These are phyloP conservation scores for Myrmecobius fasciatus DNA, from an alignment of 2,113 vertebrate species.

Conservation along the genomic window DNA sequence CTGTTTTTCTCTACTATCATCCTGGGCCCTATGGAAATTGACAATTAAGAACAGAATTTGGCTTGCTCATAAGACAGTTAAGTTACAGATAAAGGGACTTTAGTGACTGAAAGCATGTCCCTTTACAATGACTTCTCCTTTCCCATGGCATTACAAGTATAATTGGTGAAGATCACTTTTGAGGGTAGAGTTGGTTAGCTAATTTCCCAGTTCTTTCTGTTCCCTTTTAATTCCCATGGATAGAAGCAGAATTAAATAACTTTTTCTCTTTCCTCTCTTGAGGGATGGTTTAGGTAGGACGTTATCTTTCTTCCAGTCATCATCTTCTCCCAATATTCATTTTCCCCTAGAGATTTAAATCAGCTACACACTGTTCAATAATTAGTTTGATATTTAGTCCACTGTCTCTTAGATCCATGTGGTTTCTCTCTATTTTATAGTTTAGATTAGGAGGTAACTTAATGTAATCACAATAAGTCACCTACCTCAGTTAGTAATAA, in stretches of 20 bases:
- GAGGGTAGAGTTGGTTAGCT: not conserved
- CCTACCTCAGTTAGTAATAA: not conserved
- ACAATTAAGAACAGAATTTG: not conserved
- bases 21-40: not conserved
- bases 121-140: not conserved
- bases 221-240: not conserved
- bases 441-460: not conserved
- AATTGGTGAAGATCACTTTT: not conserved
- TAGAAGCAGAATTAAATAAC: not conserved
- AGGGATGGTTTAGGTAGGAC: not conserved
- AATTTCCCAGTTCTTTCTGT: not conserved
- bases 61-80: not conserved
- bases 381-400: not conserved
- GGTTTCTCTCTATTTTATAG: not conserved
- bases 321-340: not conserved
- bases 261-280: not conserved
- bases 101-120: not conserved
- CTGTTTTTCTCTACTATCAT: not conserved
- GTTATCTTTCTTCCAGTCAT: not conserved
- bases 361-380: not conserved
- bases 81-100: not conserved
- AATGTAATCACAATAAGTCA: not conserved
- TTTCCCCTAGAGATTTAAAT: not conserved
- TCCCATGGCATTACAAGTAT: not conserved
- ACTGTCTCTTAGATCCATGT: not conserved